phyloP scores from a whole-genome alignment of 2,797 vertebrate genomes.

The Rhinatrema bivittatum region DNA sequence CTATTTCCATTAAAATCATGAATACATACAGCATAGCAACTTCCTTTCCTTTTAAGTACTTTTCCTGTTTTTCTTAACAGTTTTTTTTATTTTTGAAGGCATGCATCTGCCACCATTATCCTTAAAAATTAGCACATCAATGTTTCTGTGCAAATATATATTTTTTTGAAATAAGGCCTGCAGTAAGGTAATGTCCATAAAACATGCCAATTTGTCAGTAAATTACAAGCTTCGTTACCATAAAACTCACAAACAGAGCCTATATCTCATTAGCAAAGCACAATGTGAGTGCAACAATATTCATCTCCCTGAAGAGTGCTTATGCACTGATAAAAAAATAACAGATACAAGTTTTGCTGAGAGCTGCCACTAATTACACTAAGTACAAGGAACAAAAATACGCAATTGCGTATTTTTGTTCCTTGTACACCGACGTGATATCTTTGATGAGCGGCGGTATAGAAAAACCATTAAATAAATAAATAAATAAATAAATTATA shows the following conservation, averaged over 20 bases:
- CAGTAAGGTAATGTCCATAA: constrained; percentile 49
- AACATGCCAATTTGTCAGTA: constrained; percentile 50
- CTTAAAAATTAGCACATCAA: constrained; percentile 41
- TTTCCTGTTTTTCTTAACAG: not conserved
- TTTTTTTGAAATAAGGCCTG: constrained; percentile 32
- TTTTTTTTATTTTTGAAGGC: constrained; percentile 23
- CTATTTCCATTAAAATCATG: no score
- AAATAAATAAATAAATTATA: no score
- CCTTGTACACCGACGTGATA: no score
- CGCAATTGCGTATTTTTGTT: no score
- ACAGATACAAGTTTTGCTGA: constrained; percentile 49
- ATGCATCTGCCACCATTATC: constrained; percentile 44
- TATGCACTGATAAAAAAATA: constrained; percentile 36
- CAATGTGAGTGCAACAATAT: constrained; percentile 51
- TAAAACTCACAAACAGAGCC: constrained; percentile 53
- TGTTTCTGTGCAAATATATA: constrained; percentile 40
- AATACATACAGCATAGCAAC: no score
- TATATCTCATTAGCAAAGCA: constrained; percentile 54
- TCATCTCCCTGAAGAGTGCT: constrained; percentile 48
- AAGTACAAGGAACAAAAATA: no score
- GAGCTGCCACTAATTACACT: constrained; percentile 45
- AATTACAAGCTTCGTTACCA: constrained; percentile 58
- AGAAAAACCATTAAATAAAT: no score
- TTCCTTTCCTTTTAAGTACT: no score
- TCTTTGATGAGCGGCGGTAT: no score